Percentiles rank a stretch among this genome's conserved stretches.
Evolutionary conservation across 2,113 vertebrate species (phyloP).

Genomic region (Orycteropus afer): DNA sequence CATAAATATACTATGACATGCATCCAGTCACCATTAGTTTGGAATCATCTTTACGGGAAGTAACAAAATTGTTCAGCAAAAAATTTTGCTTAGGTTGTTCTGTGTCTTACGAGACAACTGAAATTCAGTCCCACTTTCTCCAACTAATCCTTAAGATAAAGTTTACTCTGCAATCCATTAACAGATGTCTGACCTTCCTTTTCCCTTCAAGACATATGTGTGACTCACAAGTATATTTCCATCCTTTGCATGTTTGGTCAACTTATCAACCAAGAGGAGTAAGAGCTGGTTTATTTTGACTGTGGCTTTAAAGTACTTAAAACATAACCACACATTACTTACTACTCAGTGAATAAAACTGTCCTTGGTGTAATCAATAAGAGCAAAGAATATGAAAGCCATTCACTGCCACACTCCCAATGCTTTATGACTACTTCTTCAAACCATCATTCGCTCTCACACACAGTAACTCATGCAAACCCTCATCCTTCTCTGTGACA

Average conservation of each 20-base stretch:
- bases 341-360: constrained; percentile 48
- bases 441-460: not conserved
- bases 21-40: too few relatives aligned
- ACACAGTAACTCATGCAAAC: not conserved
- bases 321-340: not conserved
- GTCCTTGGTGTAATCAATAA: not conserved
- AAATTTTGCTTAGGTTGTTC: not conserved
- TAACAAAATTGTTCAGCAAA: not conserved
- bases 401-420: not conserved
- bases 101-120: not conserved
- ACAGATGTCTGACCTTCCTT: constrained; percentile 2
- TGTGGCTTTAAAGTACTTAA: constrained; percentile 15
- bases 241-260: not conserved
- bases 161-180: not conserved
- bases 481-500: not conserved
- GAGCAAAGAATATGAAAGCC: constrained; percentile 20
- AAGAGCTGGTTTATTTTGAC: constrained; percentile 38
- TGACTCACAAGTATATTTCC: constrained; percentile 21
- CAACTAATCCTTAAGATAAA: not conserved
- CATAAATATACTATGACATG: too few relatives aligned
- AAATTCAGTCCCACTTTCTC: not conserved
- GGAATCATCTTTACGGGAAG: too few relatives aligned
- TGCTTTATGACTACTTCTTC: constrained; percentile 15
- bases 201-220: not conserved
- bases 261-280: not conserved